Evolutionary conservation across 1,140 invertebrate species (phyloP), one percentile per base, ranked within the genome.

Genomic region (Marisa cornuarietis): DNA sequence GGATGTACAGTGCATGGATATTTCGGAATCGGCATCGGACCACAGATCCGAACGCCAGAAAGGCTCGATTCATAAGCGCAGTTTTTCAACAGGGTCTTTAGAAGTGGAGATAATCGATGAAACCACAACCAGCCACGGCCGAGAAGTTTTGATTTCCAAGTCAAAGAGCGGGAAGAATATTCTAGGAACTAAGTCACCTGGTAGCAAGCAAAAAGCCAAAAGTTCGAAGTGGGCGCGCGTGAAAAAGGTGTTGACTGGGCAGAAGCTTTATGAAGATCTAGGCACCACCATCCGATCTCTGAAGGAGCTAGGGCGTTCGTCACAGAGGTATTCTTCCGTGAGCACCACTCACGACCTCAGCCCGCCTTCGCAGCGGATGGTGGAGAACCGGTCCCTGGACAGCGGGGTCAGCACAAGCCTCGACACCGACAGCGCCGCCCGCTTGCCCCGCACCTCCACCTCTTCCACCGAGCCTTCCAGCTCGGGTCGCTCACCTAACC

Each of bases 161-260:
- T 81, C 80, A 0, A 83, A 83, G 61, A 79, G 79, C 78, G 79
- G 78, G 18, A 83, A 84, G 63, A 82, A 80, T 20, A 77, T 81
- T 20, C 73, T 82, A 52, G 81, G 84, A 74, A 72, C 76, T n/a
- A 87, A 84, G 78, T 82, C 78, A 16, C 71, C 81, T 13, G 77
- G 79, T 49, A 71, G 83, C 14, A 88, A 88, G 79, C 81, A 84
- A 69, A 88, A 89, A 82, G 82, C 74, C 16, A 89, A 87, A 82
- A 83, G 84, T 79, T 88, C 88, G 13, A 90, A 89, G 79, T 90
- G 89, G 89, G 85, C 86, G 13, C 85, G 86, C 77, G 87, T 90
- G 54, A 90, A 90, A 71, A 90, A 88, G 83, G 87, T 90, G 20
- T 78, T 89, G 82, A 87, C 85, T 3, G 85, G 86, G 61, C 86